phyloP scores from a whole-genome alignment of 2,888 invertebrate species.

The Dicycla oo region DNA sequence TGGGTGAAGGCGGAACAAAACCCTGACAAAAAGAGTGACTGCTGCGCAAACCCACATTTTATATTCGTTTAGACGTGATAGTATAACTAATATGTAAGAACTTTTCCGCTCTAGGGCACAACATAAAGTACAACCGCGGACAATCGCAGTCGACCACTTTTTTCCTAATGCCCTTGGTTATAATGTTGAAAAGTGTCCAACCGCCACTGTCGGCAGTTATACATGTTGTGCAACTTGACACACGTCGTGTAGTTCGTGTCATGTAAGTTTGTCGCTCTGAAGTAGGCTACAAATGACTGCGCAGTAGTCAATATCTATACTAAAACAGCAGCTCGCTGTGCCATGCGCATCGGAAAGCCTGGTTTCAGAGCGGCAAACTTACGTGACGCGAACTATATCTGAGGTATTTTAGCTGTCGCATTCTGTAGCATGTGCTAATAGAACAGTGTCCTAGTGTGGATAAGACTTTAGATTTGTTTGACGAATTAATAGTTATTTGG shows the following conservation, averaged over 20 bases:
- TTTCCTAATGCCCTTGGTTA: neutral
- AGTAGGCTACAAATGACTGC: too few relatives aligned
- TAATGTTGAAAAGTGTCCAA: slow-evolving; percentile 5
- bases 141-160: neutral
- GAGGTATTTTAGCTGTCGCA: neutral
- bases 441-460: slow-evolving; percentile 2
- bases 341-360: too few relatives aligned
- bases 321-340: too few relatives aligned
- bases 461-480: slow-evolving; percentile 18
- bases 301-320: too few relatives aligned
- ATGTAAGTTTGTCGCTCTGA: too few relatives aligned
- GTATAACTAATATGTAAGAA: slow-evolving; percentile 9
- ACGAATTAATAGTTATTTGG: neutral
- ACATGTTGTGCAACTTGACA: neutral
- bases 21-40: slow-evolving; percentile 79
- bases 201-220: neutral
- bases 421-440: neutral
- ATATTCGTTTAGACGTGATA: slow-evolving; percentile 83
- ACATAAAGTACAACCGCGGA: neutral
- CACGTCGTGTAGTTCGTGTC: too few relatives aligned
- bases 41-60: slow-evolving; percentile 85
- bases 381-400: too few relatives aligned
- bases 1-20: slow-evolving; percentile 92
- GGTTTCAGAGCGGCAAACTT: too few relatives aligned
- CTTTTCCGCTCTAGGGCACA: slow-evolving; percentile 28